phyloP scores from a whole-genome alignment of 1,140 invertebrate genomes.

The Temnothorax curvispinosus region DNA sequence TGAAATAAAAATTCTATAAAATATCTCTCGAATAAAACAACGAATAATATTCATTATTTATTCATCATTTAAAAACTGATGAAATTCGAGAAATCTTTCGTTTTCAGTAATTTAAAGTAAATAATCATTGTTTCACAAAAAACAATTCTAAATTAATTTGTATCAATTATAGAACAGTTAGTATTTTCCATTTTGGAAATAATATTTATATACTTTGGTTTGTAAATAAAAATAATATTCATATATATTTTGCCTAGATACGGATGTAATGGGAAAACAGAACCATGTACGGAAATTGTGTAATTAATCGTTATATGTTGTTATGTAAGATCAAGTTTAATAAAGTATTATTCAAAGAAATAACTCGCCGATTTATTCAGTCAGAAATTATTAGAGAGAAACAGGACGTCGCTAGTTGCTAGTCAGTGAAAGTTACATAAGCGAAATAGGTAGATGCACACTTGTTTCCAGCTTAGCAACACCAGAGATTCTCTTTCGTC shows the following conservation, averaged over 20 bases:
- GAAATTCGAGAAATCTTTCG: not conserved
- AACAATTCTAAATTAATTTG: not conserved
- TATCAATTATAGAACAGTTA: not conserved
- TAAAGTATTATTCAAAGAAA: not conserved
- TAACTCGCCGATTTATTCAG: not conserved
- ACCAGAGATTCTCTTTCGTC: not conserved
- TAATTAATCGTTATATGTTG: not conserved
- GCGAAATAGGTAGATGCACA: not conserved
- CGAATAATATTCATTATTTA: not conserved
- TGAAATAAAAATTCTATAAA: not conserved
- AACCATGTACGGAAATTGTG: not conserved
- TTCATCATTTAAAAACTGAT: too few relatives aligned
- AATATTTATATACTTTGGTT: not conserved
- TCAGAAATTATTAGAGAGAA: not conserved
- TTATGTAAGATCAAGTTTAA: not conserved
- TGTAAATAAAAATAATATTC: not conserved
- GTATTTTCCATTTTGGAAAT: not conserved
- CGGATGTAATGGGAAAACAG: not conserved
- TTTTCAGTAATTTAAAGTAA: not conserved
- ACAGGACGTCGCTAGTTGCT: not conserved
- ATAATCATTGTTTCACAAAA: not conserved
- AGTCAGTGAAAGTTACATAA: slow-evolving; percentile 32
- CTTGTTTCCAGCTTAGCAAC: not conserved
- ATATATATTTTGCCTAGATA: not conserved
- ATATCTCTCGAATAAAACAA: not conserved